Conservation (phyloP, 2,113 vertebrate genomes). For the Galemys pyrenaicus region DNA sequence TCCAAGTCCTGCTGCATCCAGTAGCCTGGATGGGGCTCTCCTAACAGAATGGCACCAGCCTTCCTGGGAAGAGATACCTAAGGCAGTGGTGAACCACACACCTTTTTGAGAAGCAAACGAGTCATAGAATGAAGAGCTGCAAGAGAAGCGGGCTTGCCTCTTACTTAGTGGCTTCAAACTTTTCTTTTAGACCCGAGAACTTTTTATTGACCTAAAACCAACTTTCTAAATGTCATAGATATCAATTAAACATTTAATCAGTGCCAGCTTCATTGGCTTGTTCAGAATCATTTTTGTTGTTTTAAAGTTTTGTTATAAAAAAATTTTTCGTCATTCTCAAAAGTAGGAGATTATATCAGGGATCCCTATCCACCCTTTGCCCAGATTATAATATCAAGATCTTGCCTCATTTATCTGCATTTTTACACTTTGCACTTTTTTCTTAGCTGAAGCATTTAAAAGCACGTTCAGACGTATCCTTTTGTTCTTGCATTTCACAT, state of each 20-base stretch:
- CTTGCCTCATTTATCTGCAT: neutral
- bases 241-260: constrained; percentile 8
- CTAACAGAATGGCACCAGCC: neutral
- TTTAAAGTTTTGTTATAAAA: neutral
- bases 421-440: neutral
- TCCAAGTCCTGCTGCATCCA: constrained; percentile 82
- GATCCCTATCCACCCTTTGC: neutral
- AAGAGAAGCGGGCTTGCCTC: neutral
- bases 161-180: neutral
- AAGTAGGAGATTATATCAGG: neutral
- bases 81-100: neutral
- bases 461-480: neutral
- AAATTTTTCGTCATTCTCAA: neutral
- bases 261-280: neutral
- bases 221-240: neutral
- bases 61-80: neutral
- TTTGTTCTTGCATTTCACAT: neutral
- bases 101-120: neutral
- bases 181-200: neutral
- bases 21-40: neutral
- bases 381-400: neutral
- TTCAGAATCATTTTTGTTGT: no score
- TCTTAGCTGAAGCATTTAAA: neutral
- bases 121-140: neutral
- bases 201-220: neutral